Percentiles rank a stretch among this genome's conserved stretches.
phyloP scores from a whole-genome alignment of 1,140 invertebrate genomes.

The Drosophila setifemur region DNA sequence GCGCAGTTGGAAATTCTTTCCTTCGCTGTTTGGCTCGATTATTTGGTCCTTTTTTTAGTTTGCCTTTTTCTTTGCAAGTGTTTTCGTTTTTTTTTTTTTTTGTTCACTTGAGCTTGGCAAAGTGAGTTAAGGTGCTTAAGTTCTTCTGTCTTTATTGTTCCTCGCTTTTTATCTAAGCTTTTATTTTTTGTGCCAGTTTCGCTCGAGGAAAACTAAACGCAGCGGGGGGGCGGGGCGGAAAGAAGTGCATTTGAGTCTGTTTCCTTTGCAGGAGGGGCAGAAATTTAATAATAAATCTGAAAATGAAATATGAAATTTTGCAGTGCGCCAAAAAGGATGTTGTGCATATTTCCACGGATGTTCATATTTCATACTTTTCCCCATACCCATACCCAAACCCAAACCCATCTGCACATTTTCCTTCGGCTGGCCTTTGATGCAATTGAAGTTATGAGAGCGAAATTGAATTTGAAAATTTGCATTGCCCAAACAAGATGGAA shows the following conservation, averaged over 20 bases:
- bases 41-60: slow-evolving; percentile 9
- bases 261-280: not conserved
- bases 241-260: slow-evolving; percentile 21
- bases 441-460: slow-evolving; percentile 50
- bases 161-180: slow-evolving; percentile 8
- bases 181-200: slow-evolving; percentile 49
- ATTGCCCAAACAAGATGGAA: slow-evolving; percentile 45
- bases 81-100: not conserved
- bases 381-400: too few species aligned
- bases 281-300: slow-evolving; percentile 49
- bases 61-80: not conserved
- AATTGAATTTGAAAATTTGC: slow-evolving; percentile 78
- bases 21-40: slow-evolving; percentile 6
- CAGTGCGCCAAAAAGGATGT: slow-evolving; percentile 31
- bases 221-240: not conserved
- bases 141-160: slow-evolving; percentile 57
- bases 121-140: slow-evolving; percentile 67
- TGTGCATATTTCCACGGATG: slow-evolving; percentile 23
- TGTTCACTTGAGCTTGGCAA: slow-evolving; percentile 14
- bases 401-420: slow-evolving; percentile 25
- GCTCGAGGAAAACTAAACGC: slow-evolving; percentile 39
- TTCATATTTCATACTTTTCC: slow-evolving; percentile 28
- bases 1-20: slow-evolving; percentile 53
- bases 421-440: slow-evolving; percentile 47
- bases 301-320: slow-evolving; percentile 35